Evolutionary conservation across 2,888 invertebrate species (phyloP).

Genomic region (Chironomus tentans): DNA sequence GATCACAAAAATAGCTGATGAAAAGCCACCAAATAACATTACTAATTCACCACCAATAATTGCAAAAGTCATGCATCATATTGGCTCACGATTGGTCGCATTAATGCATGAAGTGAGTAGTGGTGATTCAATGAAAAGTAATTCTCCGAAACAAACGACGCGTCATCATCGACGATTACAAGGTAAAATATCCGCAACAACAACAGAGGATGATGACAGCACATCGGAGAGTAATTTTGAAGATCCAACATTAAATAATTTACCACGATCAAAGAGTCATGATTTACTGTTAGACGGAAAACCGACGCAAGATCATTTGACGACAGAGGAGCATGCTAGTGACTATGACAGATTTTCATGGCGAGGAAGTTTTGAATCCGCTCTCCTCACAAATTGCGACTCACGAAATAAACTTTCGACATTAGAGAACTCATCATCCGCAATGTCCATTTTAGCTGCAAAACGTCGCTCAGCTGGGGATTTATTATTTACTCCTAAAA

Average conservation of each 20-base stretch:
- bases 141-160: constrained; percentile 49
- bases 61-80: constrained; percentile 87
- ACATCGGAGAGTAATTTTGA: constrained; percentile 52
- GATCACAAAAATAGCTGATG: constrained; percentile 59
- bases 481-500: constrained; percentile 64
- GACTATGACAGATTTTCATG: constrained; percentile 85
- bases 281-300: constrained; percentile 55
- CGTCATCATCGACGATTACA: constrained; percentile 50
- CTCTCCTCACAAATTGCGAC: constrained; percentile 71
- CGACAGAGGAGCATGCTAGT: constrained; percentile 58
- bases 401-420: constrained; percentile 67
- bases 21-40: constrained; percentile 38
- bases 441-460: constrained; percentile 59
- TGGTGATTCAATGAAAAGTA: constrained; percentile 52
- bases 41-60: constrained; percentile 66
- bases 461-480: constrained; percentile 76
- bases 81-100: constrained; percentile 75
- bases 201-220: constrained; percentile 63
- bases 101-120: constrained; percentile 88
- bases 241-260: constrained; percentile 43
- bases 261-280: constrained; percentile 74
- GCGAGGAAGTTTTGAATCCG: constrained; percentile 89
- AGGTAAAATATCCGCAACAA: constrained; percentile 51
- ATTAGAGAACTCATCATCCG: constrained; percentile 54
- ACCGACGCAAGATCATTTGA: constrained; percentile 43